A percentile compares a stretch with the other conserved stretches of the same genome.
Conservation (phyloP, 2,113 vertebrate species). For the Alethe castanea region DNA sequence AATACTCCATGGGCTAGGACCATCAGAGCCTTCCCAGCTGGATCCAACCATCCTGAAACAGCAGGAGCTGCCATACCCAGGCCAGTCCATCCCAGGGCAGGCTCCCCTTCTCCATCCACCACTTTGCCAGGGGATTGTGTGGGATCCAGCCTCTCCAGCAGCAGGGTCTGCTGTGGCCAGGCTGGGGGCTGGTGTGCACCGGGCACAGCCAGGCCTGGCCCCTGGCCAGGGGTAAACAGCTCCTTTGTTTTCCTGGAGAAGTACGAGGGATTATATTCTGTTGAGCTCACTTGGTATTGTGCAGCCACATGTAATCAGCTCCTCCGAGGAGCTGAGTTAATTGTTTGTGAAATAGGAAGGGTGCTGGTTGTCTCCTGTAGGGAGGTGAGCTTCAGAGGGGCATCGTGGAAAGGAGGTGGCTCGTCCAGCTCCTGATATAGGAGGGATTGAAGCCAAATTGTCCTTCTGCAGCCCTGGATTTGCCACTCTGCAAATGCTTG, state of each 20-base stretch:
- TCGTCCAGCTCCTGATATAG: neutral
- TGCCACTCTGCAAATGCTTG: neutral
- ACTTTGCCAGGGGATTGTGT: neutral
- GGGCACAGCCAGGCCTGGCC: neutral
- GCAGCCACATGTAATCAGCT: neutral
- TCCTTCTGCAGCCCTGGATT: neutral
- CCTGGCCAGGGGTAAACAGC: neutral
- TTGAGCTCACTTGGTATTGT: neutral
- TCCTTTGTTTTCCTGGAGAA: conserved; percentile 15
- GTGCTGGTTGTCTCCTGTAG: neutral
- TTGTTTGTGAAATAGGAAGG: neutral
- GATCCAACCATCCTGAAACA: neutral
- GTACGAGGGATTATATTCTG: neutral
- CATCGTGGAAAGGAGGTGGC: neutral
- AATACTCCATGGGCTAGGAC: rapidly evolving
- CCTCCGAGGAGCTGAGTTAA: neutral
- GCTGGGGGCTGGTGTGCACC: neutral
- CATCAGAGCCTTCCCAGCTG: neutral
- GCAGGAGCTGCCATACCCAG: neutral
- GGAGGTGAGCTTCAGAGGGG: neutral
- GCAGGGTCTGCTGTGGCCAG: neutral
- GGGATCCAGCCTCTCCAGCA: neutral
- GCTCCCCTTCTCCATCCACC: rapidly evolving
- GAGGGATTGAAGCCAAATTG: neutral
- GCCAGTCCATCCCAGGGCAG: neutral